Conservation (phyloP, 2,113 vertebrate genomes). For the Galemys pyrenaicus region DNA sequence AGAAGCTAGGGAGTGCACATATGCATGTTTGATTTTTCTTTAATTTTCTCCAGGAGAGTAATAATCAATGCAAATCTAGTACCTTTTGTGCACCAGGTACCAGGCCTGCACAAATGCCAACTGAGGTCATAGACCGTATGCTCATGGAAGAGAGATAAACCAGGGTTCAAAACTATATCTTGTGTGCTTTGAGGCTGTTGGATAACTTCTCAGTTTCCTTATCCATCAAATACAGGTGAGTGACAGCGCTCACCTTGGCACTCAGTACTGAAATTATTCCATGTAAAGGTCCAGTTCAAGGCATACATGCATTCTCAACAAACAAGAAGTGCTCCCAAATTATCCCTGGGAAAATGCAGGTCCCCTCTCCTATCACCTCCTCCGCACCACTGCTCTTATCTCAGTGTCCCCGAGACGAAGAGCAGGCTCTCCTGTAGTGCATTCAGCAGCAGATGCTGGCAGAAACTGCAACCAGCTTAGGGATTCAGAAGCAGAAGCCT, state of each 20-base stretch:
- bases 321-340: not conserved
- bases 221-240: not conserved
- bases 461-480: not conserved
- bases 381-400: not conserved
- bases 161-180: not conserved
- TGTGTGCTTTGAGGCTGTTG: not conserved
- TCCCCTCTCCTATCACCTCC: not conserved
- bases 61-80: not conserved
- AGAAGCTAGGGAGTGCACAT: not conserved
- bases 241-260: not conserved
- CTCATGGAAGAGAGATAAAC: rapidly evolving
- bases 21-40: not conserved
- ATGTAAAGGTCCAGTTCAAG: not conserved
- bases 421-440: rapidly evolving
- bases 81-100: not conserved
- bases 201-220: not conserved
- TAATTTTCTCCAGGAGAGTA: not conserved
- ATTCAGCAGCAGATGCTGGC: not conserved
- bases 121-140: rapidly evolving
- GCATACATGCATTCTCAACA: rapidly evolving
- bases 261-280: not conserved
- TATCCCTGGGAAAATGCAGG: not conserved
- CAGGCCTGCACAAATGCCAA: not conserved
- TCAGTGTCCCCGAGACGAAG: not conserved
- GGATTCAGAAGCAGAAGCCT: not conserved